Percentiles rank a stretch among this genome's conserved stretches.
These are phyloP conservation scores for Aegotheles bennettii DNA, from an alignment of 2,113 vertebrate species.

Conservation along the genomic window DNA sequence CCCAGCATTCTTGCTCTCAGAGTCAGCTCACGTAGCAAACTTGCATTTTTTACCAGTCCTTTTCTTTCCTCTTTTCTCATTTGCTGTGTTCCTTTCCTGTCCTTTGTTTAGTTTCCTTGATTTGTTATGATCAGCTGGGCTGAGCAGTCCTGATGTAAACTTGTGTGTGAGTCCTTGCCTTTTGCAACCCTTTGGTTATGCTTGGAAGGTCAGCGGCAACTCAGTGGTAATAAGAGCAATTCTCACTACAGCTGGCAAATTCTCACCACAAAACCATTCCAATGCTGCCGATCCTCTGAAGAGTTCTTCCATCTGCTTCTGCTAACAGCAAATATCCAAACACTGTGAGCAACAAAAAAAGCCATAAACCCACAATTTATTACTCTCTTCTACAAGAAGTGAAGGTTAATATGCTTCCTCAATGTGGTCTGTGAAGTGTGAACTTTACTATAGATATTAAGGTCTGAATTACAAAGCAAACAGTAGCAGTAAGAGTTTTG, in stretches of 20 bases:
- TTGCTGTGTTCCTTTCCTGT: background rate
- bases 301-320: constrained; percentile 47
- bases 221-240: background rate
- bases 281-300: background rate
- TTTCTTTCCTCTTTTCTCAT: background rate
- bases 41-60: background rate
- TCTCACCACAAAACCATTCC: constrained; percentile 11
- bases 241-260: constrained; percentile 44
- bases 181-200: background rate
- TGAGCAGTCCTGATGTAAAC: background rate
- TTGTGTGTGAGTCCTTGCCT: background rate
- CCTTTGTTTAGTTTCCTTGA: background rate
- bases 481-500: background rate
- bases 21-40: background rate
- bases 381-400: background rate
- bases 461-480: constrained; percentile 19
- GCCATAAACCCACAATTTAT: background rate
- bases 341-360: background rate
- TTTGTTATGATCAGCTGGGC: background rate
- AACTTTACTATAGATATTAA: constrained; percentile 1
- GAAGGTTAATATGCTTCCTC: background rate
- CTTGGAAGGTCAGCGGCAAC: constrained; percentile 40
- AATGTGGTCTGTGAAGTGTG: background rate
- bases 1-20: background rate
- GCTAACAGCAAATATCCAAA: constrained; percentile 26